Conservation (phyloP, 2,888 invertebrate species). For the Ochropleura leucogaster region DNA sequence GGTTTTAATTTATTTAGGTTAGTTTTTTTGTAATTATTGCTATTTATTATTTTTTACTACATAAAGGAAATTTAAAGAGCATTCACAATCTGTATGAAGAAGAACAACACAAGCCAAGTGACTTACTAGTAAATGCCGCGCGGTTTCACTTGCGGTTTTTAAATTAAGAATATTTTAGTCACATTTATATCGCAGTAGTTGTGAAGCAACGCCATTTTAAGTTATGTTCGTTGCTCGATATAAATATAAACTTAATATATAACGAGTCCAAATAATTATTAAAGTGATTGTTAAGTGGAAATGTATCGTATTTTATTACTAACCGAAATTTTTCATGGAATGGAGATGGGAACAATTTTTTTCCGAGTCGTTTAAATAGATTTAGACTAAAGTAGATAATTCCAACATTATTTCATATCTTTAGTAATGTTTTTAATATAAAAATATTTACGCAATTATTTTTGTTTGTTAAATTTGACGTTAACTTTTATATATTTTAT, state of each 20-base stretch:
- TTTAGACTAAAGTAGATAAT: constrained; percentile 60
- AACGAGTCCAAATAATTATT: constrained; percentile 66
- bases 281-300: constrained; percentile 60
- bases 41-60: constrained; percentile 61
- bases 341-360: constrained; percentile 36
- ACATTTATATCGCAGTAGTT: constrained; percentile 41
- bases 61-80: constrained; percentile 44
- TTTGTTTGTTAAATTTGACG: constrained; percentile 45
- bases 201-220: constrained; percentile 75
- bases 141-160: constrained; percentile 54
- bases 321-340: constrained; percentile 50
- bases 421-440: constrained; percentile 41
- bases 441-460: constrained; percentile 37
- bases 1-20: constrained; percentile 62
- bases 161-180: constrained; percentile 40
- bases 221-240: constrained; percentile 70
- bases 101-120: constrained; percentile 31
- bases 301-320: constrained; percentile 54
- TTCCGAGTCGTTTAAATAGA: constrained; percentile 63
- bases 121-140: constrained; percentile 47
- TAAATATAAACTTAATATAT: constrained; percentile 50
- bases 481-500: constrained; percentile 62
- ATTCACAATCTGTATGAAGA: constrained; percentile 36
- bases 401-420: constrained; percentile 47
- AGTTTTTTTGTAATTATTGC: constrained; percentile 60